Conservation (phyloP, 2,888 invertebrate species). For the Coleophora flavipennella region DNA sequence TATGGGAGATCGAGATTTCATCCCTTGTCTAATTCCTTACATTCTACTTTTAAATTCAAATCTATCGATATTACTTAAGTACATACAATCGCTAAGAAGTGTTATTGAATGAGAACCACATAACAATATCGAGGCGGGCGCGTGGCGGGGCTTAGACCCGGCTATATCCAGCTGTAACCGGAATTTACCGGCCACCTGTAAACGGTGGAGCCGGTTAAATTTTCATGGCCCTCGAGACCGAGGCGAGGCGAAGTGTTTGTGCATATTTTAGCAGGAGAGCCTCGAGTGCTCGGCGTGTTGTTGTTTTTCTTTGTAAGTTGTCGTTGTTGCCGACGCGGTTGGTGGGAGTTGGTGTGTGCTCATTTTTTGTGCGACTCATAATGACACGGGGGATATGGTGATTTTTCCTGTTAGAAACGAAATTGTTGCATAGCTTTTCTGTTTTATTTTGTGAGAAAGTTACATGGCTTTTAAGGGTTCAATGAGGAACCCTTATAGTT, state of each 20-base stretch:
- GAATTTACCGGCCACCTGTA: constrained; percentile 60
- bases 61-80: too few relatives aligned
- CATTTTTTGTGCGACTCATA: too few relatives aligned
- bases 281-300: not conserved
- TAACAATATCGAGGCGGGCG: constrained; percentile 20
- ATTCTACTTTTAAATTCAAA: too few relatives aligned
- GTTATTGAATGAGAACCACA: constrained; percentile 15
- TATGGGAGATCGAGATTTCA: too few relatives aligned
- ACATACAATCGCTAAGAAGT: constrained; percentile 9
- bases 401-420: too few relatives aligned
- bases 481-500: too few relatives aligned
- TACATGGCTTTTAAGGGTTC: too few relatives aligned
- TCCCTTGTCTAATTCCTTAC: too few relatives aligned
- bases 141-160: constrained; percentile 24
- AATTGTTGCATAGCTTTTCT: too few relatives aligned
- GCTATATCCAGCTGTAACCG: constrained; percentile 34
- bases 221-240: constrained; percentile 41
- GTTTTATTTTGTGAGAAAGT: too few relatives aligned
- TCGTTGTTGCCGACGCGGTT: not conserved
- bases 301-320: constrained; percentile 5
- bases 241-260: constrained; percentile 38
- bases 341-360: too few relatives aligned
- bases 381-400: too few relatives aligned
- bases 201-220: constrained; percentile 37
- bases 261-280: constrained; percentile 33